Evolutionary conservation across 2,888 invertebrate species (phyloP).

Genomic region (Heliconius aoede): DNA sequence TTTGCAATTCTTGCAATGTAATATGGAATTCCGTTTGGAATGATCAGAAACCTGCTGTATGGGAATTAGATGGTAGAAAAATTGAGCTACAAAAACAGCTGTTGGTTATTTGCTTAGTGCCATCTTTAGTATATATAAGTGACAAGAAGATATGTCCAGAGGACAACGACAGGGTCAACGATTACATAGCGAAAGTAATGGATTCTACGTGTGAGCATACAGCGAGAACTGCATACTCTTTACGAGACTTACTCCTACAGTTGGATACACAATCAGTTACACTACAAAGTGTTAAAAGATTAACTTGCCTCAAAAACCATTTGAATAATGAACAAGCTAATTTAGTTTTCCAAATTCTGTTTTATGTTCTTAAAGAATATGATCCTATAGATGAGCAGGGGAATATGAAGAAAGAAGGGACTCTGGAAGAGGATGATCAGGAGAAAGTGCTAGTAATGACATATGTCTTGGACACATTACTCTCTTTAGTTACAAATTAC

Average conservation of each 20-base stretch:
- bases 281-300: conserved; percentile 81
- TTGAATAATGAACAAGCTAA: conserved; percentile 85
- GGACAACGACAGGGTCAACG: conserved; percentile 81
- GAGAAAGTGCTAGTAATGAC: conserved; percentile 81
- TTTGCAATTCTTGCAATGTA: conserved; percentile 64
- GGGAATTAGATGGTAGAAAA: conserved; percentile 54
- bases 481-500: conserved; percentile 86
- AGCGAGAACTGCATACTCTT: conserved; percentile 83
- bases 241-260: conserved; percentile 82
- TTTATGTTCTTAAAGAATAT: conserved; percentile 85
- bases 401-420: conserved; percentile 53
- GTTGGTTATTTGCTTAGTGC: conserved; percentile 85
- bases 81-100: conserved; percentile 84
- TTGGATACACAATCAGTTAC: conserved; percentile 72
- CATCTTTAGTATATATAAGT: conserved; percentile 77
- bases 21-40: conserved; percentile 63
- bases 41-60: conserved; percentile 55
- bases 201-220: conserved; percentile 86
- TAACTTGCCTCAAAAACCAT: conserved; percentile 83
- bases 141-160: conserved; percentile 50
- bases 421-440: conserved; percentile 63
- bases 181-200: conserved; percentile 85
- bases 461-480: conserved; percentile 86
- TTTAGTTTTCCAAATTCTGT: conserved; percentile 85
- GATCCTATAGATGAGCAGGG: conserved; percentile 60